phyloP scores from a whole-genome alignment of 2,888 invertebrate genomes.

The Idaea straminata region DNA sequence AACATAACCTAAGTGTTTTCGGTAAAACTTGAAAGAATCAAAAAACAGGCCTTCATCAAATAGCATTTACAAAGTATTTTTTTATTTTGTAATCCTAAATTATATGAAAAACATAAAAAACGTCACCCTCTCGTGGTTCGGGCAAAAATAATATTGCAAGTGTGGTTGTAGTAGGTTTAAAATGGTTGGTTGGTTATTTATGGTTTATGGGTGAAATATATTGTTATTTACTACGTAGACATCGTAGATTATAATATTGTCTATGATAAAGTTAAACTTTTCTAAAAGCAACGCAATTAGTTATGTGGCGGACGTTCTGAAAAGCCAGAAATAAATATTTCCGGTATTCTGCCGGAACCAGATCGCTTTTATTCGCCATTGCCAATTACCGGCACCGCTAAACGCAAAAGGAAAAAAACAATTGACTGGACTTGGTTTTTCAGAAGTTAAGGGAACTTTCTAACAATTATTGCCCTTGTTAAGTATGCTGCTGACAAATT shows the following conservation, averaged over 20 bases:
- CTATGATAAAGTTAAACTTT: background rate
- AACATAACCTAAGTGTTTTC: too few relatives aligned
- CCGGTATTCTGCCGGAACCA: background rate
- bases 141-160: too few relatives aligned
- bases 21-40: too few relatives aligned
- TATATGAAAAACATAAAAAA: too few relatives aligned
- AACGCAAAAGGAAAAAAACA: constrained; percentile 7
- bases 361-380: background rate
- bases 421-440: constrained; percentile 11
- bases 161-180: too few relatives aligned
- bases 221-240: too few relatives aligned
- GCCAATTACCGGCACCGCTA: background rate
- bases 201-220: too few relatives aligned
- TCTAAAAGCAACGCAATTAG: background rate
- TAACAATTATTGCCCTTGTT: background rate
- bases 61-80: too few relatives aligned
- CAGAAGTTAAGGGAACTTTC: constrained; percentile 11
- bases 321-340: constrained; percentile 10
- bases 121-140: too few relatives aligned
- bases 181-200: too few relatives aligned
- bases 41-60: too few relatives aligned
- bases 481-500: constrained; percentile 12
- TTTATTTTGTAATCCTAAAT: too few relatives aligned
- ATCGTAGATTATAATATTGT: constrained; percentile 2
- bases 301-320: background rate